Evolutionary conservation across 2,888 invertebrate genomes (phyloP).

Genomic region (Eugnorisma glareosa): DNA sequence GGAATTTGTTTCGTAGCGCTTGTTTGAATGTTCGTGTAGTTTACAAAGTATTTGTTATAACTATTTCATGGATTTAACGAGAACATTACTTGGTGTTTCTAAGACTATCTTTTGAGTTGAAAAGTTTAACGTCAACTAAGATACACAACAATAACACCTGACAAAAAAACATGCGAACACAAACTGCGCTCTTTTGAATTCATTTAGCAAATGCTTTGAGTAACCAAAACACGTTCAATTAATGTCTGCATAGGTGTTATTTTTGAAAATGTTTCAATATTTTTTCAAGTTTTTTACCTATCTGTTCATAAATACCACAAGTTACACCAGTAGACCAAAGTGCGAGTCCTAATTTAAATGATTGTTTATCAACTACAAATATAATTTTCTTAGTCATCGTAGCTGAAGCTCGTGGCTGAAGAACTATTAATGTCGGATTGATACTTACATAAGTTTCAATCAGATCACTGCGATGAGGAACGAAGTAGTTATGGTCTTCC

Average conservation of each 20-base stretch:
- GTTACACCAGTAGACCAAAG: background rate
- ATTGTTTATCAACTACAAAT: background rate
- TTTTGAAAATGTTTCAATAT: background rate
- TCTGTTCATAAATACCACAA: conserved; percentile 1
- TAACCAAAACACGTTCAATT: background rate
- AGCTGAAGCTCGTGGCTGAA: background rate
- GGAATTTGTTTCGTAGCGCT: conserved; percentile 1
- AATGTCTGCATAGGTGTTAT: background rate
- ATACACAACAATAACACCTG: background rate
- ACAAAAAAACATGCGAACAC: background rate
- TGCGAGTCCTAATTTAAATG: background rate
- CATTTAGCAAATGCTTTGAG: background rate
- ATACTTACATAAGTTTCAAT: conserved; percentile 98
- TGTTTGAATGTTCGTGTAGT: conserved; percentile 13
- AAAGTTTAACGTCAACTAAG: background rate
- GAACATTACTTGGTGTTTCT: background rate
- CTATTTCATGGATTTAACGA: conserved; percentile 12
- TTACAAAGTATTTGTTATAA: conserved; percentile 17
- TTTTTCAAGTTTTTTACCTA: background rate
- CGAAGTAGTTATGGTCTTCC: conserved; percentile 99
- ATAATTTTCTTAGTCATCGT: background rate
- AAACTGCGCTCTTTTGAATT: background rate
- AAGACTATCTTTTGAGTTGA: background rate
- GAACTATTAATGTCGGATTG: background rate
- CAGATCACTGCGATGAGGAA: conserved; percentile 97